Base-by-base conservation (phyloP, 2,797 vertebrate genomes). In the Lates japonicus region DNA sequence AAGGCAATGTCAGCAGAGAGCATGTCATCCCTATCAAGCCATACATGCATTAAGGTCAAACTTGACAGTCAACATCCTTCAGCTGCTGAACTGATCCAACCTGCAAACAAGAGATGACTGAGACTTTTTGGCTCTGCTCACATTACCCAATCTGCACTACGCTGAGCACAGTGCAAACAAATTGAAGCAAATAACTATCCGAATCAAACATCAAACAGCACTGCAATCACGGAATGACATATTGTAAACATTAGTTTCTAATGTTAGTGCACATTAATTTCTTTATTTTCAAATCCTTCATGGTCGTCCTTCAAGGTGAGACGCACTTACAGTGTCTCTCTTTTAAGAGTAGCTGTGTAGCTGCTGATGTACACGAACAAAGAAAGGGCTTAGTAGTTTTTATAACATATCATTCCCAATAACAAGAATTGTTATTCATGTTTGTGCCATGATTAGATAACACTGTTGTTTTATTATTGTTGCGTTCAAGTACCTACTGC, bases 11-110 rank as follows among this genome's bases (percentile, higher is more conserved):
- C 87, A 87, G 87, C 86, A 86, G 76, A 88, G 83, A 88, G 84
- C 76, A 80, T 83, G 88, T 91, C 91, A 91, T 90, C 88, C 82
- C 73, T 82, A 86, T 87, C 84, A 88, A 83, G 68, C 74, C 81
- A 72, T 57, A 82, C 76, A 72, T 84, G 79, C 75, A 88, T 83
- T 82, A 86, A 86, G 85, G 90, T 90, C 84, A 90, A 75, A 81
- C 86, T 76, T 78, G 70, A 82, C 86, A 92, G 81, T 82, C 88
- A 82, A 72, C 85, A 87, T 80, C 76, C 61, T 61, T 76, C 72
- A 86, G 73, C 81, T 49, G 14, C 73, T 76, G 69, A 76, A 75
- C 70, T 62, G 76, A 81, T 61, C 44, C 80, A 70, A 67, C 71
- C 76, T 67, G 68, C 67, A 76, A 73, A 86, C 84, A 81, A 64